Percentiles rank a stretch among this genome's conserved stretches.
Evolutionary conservation across 2,888 invertebrate species (phyloP).

Genomic region (Bursaphelenchus okinawaensis): DNA sequence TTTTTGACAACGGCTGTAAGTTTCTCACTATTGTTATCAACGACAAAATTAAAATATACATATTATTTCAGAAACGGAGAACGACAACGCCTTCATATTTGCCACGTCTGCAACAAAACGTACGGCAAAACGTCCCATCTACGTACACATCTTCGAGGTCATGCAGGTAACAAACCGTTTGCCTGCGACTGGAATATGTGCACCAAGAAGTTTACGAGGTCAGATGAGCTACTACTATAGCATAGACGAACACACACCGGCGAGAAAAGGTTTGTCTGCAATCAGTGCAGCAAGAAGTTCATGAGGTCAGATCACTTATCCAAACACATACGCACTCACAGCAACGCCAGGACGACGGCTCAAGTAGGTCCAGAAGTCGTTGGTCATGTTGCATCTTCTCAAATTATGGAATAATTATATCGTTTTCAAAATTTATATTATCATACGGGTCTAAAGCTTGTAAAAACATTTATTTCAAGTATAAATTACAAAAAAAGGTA

Average conservation of each 20-base stretch:
- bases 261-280: constrained; percentile 52
- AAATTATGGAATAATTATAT: neutral
- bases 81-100: constrained; percentile 48
- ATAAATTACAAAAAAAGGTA: neutral
- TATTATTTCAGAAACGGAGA: constrained; percentile 24
- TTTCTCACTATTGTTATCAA: no score
- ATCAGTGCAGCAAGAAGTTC: constrained; percentile 50
- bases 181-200: constrained; percentile 53
- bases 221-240: constrained; percentile 55
- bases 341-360: constrained; percentile 13
- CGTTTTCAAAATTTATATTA: neutral
- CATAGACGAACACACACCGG: constrained; percentile 55
- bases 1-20: no score
- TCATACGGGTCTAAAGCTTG: neutral
- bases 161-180: constrained; percentile 53
- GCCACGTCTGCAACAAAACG: constrained; percentile 54
- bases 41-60: no score
- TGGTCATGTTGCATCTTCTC: constrained; percentile 5
- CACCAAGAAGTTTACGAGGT: constrained; percentile 53
- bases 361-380: constrained; percentile 13
- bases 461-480: neutral
- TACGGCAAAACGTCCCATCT: constrained; percentile 50
- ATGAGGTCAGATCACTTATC: constrained; percentile 55
- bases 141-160: constrained; percentile 40
- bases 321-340: constrained; percentile 53